Conservation (phyloP, 92 coral and sea anemone species). For the Desmophyllum pertusum region DNA sequence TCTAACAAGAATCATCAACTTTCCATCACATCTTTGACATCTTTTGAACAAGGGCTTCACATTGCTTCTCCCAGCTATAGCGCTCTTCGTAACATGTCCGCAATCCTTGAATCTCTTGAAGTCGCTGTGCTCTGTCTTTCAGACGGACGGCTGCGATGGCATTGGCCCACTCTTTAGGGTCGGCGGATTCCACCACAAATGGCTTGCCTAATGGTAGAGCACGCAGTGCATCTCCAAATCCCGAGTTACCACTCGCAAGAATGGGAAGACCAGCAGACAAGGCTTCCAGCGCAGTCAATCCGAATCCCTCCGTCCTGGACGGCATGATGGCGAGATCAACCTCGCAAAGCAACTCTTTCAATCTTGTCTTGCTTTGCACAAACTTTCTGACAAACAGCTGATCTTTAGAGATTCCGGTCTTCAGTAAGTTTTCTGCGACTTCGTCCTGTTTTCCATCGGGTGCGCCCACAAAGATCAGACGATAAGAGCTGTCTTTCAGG, state of each 20-base stretch:
- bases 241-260: slow-evolving; percentile 19
- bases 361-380: not conserved
- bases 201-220: slow-evolving; percentile 1
- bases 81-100: not conserved
- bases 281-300: slow-evolving; percentile 18
- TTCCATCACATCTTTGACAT: not conserved
- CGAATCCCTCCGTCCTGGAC: slow-evolving; percentile 11
- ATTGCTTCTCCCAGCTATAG: not conserved
- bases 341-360: not conserved
- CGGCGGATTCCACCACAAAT: slow-evolving; percentile 1
- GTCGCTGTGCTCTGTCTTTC: not conserved
- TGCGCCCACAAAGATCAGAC: slow-evolving; percentile 22
- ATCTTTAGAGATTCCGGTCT: not conserved
- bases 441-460: not conserved
- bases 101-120: not conserved
- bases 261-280: slow-evolving; percentile 29
- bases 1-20: too few relatives aligned
- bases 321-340: slow-evolving; percentile 10
- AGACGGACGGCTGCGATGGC: not conserved
- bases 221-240: slow-evolving; percentile 17
- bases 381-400: not conserved
- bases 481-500: slow-evolving; percentile 6
- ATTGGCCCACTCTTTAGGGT: slow-evolving; percentile 13
- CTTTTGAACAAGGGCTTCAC: not conserved
- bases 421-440: not conserved